A percentile compares a stretch with the other conserved stretches of the same genome.
phyloP scores from a whole-genome alignment of 2,888 invertebrate genomes.

The Plusia festucae region DNA sequence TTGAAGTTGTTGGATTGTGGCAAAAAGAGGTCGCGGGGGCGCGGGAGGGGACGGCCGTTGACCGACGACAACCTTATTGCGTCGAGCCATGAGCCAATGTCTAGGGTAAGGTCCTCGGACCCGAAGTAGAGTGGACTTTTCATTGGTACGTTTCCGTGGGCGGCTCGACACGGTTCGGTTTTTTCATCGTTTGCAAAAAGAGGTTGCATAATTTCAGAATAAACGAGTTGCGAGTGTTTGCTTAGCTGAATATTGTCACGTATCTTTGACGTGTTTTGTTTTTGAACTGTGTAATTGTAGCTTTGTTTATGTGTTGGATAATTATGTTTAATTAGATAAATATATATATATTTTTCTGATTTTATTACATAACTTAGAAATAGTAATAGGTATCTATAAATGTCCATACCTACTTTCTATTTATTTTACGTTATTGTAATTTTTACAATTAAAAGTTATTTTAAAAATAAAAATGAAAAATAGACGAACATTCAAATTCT shows the following conservation, averaged over 20 bases:
- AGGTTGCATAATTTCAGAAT: constrained; percentile 71
- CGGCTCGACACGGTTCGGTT: constrained; percentile 73
- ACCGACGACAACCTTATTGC: constrained; percentile 84
- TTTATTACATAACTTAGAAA: neutral
- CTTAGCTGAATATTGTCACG: constrained; percentile 34
- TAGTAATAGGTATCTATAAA: too few relatives aligned
- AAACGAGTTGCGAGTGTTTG: constrained; percentile 44
- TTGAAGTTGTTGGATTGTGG: constrained; percentile 74
- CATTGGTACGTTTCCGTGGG: constrained; percentile 70
- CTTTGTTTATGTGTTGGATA: constrained; percentile 14
- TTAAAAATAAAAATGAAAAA: too few relatives aligned
- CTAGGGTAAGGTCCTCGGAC: constrained; percentile 85
- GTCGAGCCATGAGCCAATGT: constrained; percentile 77
- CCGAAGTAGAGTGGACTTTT: constrained; percentile 75
- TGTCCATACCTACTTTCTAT: too few relatives aligned
- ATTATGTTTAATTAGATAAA: neutral
- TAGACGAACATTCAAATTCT: too few relatives aligned
- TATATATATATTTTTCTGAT: neutral
- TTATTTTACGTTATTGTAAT: too few relatives aligned
- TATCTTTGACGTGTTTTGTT: constrained; percentile 13
- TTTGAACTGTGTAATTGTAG: constrained; percentile 10
- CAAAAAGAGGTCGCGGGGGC: constrained; percentile 80
- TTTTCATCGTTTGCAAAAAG: constrained; percentile 68
- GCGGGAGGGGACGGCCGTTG: constrained; percentile 81
- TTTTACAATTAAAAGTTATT: too few relatives aligned